A percentile compares a stretch with the other conserved stretches of the same genome.
phyloP scores from a whole-genome alignment of 1,140 invertebrate genomes.

The Drosophila micromelanica region DNA sequence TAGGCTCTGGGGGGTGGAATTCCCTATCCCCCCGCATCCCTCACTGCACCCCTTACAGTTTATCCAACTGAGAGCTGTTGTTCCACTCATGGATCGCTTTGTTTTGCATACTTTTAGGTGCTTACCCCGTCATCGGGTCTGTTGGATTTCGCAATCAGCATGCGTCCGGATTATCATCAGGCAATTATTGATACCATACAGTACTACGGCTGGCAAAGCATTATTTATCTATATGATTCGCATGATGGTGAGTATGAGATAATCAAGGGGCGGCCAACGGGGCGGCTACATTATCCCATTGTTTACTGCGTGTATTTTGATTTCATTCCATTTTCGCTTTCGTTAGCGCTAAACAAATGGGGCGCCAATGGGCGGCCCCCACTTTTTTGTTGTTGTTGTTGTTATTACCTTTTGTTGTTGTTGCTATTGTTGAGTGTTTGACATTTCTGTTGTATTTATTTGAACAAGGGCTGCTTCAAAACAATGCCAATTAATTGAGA shows the following conservation, averaged over 20 bases:
- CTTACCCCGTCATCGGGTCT: constrained; percentile 92
- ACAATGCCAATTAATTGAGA: constrained; percentile 40
- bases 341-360: constrained; percentile 64
- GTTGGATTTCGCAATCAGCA: constrained; percentile 94
- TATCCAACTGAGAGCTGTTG: constrained; percentile 4
- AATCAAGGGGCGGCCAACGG: not conserved
- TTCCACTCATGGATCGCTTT: constrained; percentile 42
- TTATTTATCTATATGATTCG: constrained; percentile 97
- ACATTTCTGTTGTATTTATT: constrained; percentile 22
- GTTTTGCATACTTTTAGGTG: constrained; percentile 86
- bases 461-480: constrained; percentile 15
- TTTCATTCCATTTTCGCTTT: constrained; percentile 74
- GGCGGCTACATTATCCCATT: constrained; percentile 52
- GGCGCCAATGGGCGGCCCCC: constrained; percentile 36
- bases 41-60: not conserved
- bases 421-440: constrained; percentile 26
- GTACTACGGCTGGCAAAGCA: constrained; percentile 95
- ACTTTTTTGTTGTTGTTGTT: constrained; percentile 24
- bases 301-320: constrained; percentile 65
- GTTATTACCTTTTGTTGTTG: constrained; percentile 19
- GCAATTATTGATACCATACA: constrained; percentile 96
- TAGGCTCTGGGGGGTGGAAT: constrained; percentile 25
- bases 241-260: constrained; percentile 93
- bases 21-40: too few relatives aligned
- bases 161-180: constrained; percentile 96